A percentile compares a stretch with the other conserved stretches of the same genome.
phyloP scores from a whole-genome alignment of 2,888 invertebrate species.

The Pilophorus perplexus region DNA sequence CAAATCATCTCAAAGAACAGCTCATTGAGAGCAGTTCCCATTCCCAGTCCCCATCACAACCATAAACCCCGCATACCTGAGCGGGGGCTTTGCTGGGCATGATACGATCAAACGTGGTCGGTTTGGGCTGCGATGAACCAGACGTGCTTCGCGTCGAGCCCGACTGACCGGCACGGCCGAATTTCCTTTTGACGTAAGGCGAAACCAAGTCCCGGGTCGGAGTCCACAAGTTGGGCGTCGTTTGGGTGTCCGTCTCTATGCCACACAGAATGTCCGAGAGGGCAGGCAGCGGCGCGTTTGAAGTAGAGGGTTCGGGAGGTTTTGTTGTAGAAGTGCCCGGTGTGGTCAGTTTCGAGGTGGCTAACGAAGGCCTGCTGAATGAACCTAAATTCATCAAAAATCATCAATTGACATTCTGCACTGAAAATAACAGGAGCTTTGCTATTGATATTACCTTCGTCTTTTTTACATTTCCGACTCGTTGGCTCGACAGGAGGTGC shows the following conservation, averaged over 20 bases:
- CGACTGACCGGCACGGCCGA: background rate
- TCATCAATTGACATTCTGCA: no score
- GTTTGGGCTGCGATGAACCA: background rate
- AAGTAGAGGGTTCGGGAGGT: background rate
- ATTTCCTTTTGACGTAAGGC: conserved; percentile 29
- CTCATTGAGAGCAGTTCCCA: no score
- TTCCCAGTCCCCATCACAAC: no score
- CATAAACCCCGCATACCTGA: conserved; percentile 40
- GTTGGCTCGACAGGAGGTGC: no score
- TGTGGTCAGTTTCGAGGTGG: background rate
- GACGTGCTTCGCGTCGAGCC: background rate
- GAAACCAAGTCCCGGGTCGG: conserved; percentile 26
- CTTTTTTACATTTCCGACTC: no score
- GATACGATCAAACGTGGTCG: background rate
- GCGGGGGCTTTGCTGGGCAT: conserved; percentile 44
- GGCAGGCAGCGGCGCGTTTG: conserved; percentile 6
- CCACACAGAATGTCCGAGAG: conserved; percentile 30
- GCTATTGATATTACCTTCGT: no score
- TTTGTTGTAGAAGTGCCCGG: background rate
- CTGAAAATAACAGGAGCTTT: no score
- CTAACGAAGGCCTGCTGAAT: no score
- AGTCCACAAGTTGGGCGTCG: conserved; percentile 14
- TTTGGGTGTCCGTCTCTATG: background rate
- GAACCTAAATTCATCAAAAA: no score
- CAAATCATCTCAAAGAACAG: no score